Evolutionary conservation across 2,113 vertebrate species (phyloP), one percentile per base, ranked within the genome.

Genomic region (Artemisiospiza belli): DNA sequence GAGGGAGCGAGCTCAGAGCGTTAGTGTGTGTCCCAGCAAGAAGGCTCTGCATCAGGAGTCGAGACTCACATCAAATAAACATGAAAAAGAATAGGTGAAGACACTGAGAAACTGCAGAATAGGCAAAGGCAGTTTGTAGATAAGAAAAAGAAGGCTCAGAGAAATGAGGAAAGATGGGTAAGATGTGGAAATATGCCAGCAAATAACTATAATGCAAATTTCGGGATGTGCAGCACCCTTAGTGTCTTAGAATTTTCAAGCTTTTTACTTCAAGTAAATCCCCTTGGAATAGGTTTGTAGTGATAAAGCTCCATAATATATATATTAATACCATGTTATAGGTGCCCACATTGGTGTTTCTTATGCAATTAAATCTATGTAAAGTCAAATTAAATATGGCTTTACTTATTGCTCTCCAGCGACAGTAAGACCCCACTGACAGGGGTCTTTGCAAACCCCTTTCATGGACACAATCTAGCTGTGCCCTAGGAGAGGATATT

Each of bases 21-120:
- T 70, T 35, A 23, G 47, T 18, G 46, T 70, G 76, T 73, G 77
- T 91, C 63, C 58, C 55, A 49, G 75, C 63, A 76, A 80, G 87
- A 64, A 55, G 27, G 24, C 47, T 87, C 21, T 2, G 7, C 0
- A 0, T 63, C 51, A 69, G 47, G 59, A 66, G 28, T 44, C 0
- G 1, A 39, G 86, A 41, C 22, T 89, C 28, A 46, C 35, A 43
- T 73, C 78, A 73, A 76, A 58, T 72, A 82, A 76, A 69, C 24
- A 7, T 54, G 74, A 76, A 54, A 89, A 89, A 69, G 49, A 78
- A 57, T 5, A 55, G 74, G 25, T 3, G 4, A 77, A 66, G 59
- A 62, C 90, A 61, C 19, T 9, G 58, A 81, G 39, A 79, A 84
- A 75, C 12, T 1, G 19, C 30, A 33, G 35, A 72, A 55, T 4